Evolutionary conservation across 2,888 invertebrate species (phyloP).

Genomic region (Cheilosia urbana): DNA sequence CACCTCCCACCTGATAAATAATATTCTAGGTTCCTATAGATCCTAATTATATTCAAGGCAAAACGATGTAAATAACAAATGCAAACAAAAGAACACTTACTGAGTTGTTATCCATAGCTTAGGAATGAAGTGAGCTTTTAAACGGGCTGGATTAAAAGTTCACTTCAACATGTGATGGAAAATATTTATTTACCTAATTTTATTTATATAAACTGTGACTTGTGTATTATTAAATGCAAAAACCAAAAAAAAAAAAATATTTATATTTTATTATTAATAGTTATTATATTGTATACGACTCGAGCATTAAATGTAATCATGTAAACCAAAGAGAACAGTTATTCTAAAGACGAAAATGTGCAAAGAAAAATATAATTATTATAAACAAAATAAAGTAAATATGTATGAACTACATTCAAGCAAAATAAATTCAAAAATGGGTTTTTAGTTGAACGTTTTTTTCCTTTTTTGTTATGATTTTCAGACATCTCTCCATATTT

Average conservation of each 20-base stretch:
- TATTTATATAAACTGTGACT: slow-evolving; percentile 23
- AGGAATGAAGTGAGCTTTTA: slow-evolving; percentile 80
- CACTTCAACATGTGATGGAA: slow-evolving; percentile 76
- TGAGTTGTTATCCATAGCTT: slow-evolving; percentile 46
- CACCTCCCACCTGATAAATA: slow-evolving; percentile 5
- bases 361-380: slow-evolving; percentile 37
- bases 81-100: slow-evolving; percentile 20
- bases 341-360: slow-evolving; percentile 41
- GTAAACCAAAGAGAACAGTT: slow-evolving; percentile 12
- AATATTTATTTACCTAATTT: slow-evolving; percentile 16
- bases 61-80: slow-evolving; percentile 45
- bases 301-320: slow-evolving; percentile 32
- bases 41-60: slow-evolving; percentile 31
- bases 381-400: slow-evolving; percentile 45
- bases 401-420: slow-evolving; percentile 67
- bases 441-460: slow-evolving; percentile 58
- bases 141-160: slow-evolving; percentile 83
- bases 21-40: slow-evolving; percentile 62
- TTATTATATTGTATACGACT: slow-evolving; percentile 62
- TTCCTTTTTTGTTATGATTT: background rate
- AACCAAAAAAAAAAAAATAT: slow-evolving; percentile 38
- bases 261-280: slow-evolving; percentile 70
- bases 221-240: slow-evolving; percentile 10
- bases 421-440: slow-evolving; percentile 72
- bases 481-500: background rate